These are phyloP conservation scores for Catocala sponsa DNA, from an alignment of 2,888 invertebrate species.

Conservation along the genomic window DNA sequence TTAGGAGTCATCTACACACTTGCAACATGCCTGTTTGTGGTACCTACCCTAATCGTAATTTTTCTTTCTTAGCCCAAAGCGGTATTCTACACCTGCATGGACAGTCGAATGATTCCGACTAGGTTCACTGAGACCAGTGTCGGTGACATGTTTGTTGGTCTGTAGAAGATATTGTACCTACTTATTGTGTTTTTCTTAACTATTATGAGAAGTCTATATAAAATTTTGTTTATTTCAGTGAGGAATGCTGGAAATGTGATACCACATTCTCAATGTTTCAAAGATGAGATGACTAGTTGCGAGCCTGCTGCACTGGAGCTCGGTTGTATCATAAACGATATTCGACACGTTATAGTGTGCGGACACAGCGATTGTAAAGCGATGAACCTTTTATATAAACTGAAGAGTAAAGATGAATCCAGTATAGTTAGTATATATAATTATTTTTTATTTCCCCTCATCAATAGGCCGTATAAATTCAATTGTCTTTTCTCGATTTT, in stretches of 20 bases:
- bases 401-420: slow-evolving; percentile 93
- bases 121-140: slow-evolving; percentile 98
- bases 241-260: slow-evolving; percentile 98
- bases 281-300: slow-evolving; percentile 95
- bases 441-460: background rate
- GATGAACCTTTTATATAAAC: slow-evolving; percentile 96
- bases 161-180: slow-evolving; percentile 52
- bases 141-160: slow-evolving; percentile 99
- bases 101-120: slow-evolving; percentile 98
- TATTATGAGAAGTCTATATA: background rate
- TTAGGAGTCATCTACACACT: too few relatives aligned
- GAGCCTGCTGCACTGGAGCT: slow-evolving; percentile 98
- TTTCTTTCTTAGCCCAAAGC: slow-evolving; percentile 94
- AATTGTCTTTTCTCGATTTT: too few relatives aligned
- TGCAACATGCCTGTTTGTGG: too few relatives aligned
- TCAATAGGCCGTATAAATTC: too few relatives aligned
- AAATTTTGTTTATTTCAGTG: slow-evolving; percentile 85
- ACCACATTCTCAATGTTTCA: slow-evolving; percentile 96
- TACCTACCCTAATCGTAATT: background rate
- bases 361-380: slow-evolving; percentile 99
- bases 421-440: slow-evolving; percentile 67
- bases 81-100: slow-evolving; percentile 99
- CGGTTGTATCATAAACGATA: slow-evolving; percentile 96
- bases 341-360: slow-evolving; percentile 97
- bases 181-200: background rate